Base-by-base conservation (phyloP, 2,888 invertebrate genomes). In the Rotaria magnacalcarata region DNA sequence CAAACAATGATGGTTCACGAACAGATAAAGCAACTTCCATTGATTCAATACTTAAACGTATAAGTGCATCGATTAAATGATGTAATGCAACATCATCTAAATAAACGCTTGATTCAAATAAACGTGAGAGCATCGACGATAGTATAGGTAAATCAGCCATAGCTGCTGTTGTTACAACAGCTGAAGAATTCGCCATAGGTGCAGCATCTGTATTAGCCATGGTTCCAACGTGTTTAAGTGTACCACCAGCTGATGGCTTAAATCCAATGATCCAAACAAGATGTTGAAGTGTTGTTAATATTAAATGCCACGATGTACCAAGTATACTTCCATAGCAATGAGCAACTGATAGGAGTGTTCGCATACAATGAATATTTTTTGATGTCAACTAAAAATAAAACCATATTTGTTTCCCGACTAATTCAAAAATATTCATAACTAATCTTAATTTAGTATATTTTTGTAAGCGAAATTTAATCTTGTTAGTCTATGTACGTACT, bases 11-110 rank as follows among this genome's bases (percentile, higher is more conserved):
- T 0, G 97, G 97, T 90, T 98, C 97, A 90, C 96, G 93, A 91
- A 97, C 97, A 19, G 96, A 95, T 91, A 96, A 96, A 0, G 97
- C 97, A 87, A 97, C 92, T 89, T 97, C 97, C 96, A 97, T 96
- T 47, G 97, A 96, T 91, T 99, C 98, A 88, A 96, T 94, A 0
- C 96, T 96, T 41, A 98, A 92, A 91, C 97, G 96, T 90, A 97
- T 97, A 0, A 99, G 92, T 0, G 97, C 97, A 90, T 97, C 96
- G 86, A 99, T 96, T 58, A 99, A 93, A 91, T 97, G 96, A 91
- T 97, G 96, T 8, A 98, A 92, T 3, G 97, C 96, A 5, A 95
- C 96, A 90, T 97, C 96, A 90, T 96, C 96, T 88, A 97, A 92
- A 91, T 95, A 94, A 87, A 91, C 91, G 88, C 24, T 88, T 88